A percentile compares a stretch with the other conserved stretches of the same genome.
These are phyloP conservation scores for Benthosema pterotum DNA, from an alignment of 2,797 vertebrate species.

Conservation along the genomic window DNA sequence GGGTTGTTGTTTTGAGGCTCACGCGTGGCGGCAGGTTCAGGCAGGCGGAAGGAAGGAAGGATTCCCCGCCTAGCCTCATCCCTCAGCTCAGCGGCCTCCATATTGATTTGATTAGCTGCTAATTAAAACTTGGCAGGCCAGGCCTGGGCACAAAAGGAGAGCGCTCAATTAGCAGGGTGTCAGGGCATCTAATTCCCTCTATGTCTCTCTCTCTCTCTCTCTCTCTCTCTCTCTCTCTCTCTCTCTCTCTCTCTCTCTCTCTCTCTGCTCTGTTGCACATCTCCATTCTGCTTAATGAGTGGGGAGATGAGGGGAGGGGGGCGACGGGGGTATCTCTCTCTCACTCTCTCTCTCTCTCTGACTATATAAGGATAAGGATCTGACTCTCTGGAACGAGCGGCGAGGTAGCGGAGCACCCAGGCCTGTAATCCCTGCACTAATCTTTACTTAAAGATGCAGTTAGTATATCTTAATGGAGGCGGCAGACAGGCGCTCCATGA, in stretches of 20 bases:
- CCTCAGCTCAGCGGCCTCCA: constrained; percentile 79
- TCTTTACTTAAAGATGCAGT: constrained; percentile 76
- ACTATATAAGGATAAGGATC: constrained; percentile 47
- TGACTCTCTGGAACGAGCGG: too few species aligned
- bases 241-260: constrained; percentile 71
- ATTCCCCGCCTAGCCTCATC: constrained; percentile 51
- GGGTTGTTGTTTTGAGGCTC: too few species aligned
- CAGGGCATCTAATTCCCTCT: constrained; percentile 91
- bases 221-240: constrained; percentile 47
- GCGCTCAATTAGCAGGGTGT: constrained; percentile 94
- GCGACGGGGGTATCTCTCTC: constrained; percentile 50
- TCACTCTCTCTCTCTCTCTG: too few species aligned
- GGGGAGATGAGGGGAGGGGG: constrained; percentile 58
- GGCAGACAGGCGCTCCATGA: constrained; percentile 11
- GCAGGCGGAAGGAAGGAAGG: constrained; percentile 19
- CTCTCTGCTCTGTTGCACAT: constrained; percentile 71
- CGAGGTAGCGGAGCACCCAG: too few species aligned
- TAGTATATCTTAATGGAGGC: constrained; percentile 59
- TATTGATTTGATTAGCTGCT: constrained; percentile 97
- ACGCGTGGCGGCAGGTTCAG: constrained; percentile 59
- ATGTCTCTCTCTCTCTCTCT: constrained; percentile 83
- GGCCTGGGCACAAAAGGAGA: constrained; percentile 86
- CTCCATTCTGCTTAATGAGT: constrained; percentile 71
- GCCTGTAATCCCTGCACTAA: constrained; percentile 71
- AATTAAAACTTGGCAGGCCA: constrained; percentile 92